Evolutionary conservation across 1,140 invertebrate genomes (phyloP).

Genomic region (Hylaeus anthracinus): DNA sequence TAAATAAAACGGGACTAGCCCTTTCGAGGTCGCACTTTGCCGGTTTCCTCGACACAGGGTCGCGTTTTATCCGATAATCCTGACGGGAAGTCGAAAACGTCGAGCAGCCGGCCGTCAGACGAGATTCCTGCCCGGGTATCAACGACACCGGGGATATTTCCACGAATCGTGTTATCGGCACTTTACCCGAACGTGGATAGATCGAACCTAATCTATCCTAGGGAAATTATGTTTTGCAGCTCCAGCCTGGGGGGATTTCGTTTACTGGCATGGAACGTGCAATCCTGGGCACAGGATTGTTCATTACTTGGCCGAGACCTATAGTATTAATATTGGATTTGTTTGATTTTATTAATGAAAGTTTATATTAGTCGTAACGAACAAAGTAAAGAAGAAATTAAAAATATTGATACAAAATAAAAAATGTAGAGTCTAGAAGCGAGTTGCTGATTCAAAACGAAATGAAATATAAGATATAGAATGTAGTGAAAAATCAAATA

Average conservation of each 20-base stretch:
- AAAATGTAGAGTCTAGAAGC: too few species aligned
- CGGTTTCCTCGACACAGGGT: not conserved
- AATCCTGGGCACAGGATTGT: too few species aligned
- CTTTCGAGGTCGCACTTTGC: not conserved
- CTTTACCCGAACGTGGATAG: conserved; percentile 27
- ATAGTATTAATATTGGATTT: too few species aligned
- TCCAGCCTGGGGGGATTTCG: not conserved
- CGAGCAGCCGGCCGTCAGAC: not conserved
- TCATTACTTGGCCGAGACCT: too few species aligned
- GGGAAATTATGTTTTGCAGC: conserved; percentile 52
- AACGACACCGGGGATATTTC: conserved; percentile 19
- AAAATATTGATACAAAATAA: too few species aligned
- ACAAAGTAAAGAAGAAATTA: too few species aligned
- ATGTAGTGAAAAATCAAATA: too few species aligned
- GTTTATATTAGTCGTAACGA: too few species aligned
- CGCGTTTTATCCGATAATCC: conserved; percentile 19
- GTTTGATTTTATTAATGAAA: too few species aligned
- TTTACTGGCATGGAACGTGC: not conserved
- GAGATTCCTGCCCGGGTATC: conserved; percentile 8
- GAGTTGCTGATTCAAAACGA: too few species aligned
- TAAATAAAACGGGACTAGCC: conserved; percentile 1
- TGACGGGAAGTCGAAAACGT: conserved; percentile 34
- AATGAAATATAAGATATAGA: too few species aligned
- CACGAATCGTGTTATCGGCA: conserved; percentile 37
- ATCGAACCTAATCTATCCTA: conserved; percentile 57